Evolutionary conservation across 2,888 invertebrate genomes (phyloP).

Genomic region (Spicauda simplicius): DNA sequence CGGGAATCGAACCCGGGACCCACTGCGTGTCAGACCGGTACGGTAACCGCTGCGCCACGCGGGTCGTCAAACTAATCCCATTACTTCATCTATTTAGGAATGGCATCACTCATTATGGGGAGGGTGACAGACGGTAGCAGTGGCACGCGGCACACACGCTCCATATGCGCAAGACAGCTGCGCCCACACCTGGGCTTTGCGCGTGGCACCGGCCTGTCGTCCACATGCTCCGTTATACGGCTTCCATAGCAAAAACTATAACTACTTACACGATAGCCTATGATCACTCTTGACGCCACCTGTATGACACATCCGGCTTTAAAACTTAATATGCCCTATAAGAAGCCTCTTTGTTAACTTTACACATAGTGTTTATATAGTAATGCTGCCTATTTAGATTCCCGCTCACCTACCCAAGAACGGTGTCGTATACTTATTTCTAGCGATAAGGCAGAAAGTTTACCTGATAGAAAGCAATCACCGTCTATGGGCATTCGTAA

Average conservation of each 20-base stretch:
- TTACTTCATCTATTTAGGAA: background rate
- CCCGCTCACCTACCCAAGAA: too few species aligned
- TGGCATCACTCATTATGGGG: background rate
- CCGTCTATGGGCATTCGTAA: too few species aligned
- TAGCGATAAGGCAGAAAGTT: too few species aligned
- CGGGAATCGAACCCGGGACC: too few species aligned
- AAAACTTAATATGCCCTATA: background rate
- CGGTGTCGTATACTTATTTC: too few species aligned
- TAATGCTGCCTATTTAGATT: too few species aligned
- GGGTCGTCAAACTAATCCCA: too few species aligned
- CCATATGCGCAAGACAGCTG: slow-evolving; percentile 67
- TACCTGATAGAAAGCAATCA: too few species aligned
- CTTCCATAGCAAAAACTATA: slow-evolving; percentile 50
- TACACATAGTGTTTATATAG: too few species aligned
- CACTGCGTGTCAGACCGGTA: too few species aligned
- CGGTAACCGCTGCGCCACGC: too few species aligned
- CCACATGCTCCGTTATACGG: slow-evolving; percentile 59
- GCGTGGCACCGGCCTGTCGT: slow-evolving; percentile 44
- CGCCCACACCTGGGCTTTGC: slow-evolving; percentile 60
- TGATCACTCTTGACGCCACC: slow-evolving; percentile 17
- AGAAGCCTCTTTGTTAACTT: background rate
- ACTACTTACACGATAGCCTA: slow-evolving; percentile 7
- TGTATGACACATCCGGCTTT: slow-evolving; percentile 2
- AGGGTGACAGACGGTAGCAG: slow-evolving; percentile 21
- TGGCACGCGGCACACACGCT: slow-evolving; percentile 74